Evolutionary conservation across 1,140 invertebrate genomes (phyloP).

Genomic region (Lasaia peninsularis): DNA sequence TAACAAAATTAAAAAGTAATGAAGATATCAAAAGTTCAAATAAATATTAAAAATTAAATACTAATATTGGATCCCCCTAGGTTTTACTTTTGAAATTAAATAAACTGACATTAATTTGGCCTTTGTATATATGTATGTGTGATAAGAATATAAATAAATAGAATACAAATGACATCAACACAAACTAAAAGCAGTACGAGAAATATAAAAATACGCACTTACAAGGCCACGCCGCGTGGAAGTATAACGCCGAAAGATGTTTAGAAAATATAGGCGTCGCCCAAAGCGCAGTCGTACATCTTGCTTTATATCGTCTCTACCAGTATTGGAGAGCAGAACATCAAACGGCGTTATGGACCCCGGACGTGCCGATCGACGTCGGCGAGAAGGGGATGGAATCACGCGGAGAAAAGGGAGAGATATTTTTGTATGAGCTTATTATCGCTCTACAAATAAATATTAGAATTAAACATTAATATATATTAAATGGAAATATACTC

Average conservation of each 20-base stretch:
- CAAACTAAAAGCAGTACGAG: constrained; percentile 16
- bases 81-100: too few relatives aligned
- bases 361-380: constrained; percentile 78
- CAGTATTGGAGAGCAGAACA: constrained; percentile 89
- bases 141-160: too few relatives aligned
- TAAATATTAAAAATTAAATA: too few relatives aligned
- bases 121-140: too few relatives aligned
- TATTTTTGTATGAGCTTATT: constrained; percentile 66
- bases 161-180: background rate
- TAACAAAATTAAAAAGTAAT: too few relatives aligned
- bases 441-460: constrained; percentile 55
- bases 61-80: too few relatives aligned
- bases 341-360: constrained; percentile 82
- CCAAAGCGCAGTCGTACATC: constrained; percentile 85
- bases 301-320: constrained; percentile 83
- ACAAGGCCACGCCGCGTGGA: constrained; percentile 59
- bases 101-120: too few relatives aligned
- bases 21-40: too few relatives aligned
- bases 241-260: constrained; percentile 72
- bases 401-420: constrained; percentile 43
- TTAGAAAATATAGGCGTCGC: constrained; percentile 75
- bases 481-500: constrained; percentile 3
- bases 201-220: constrained; percentile 33
- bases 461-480: constrained; percentile 42
- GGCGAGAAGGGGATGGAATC: constrained; percentile 72